Percentiles rank a stretch among this genome's conserved stretches.
Conservation (phyloP, 2,797 vertebrate genomes). For the Chloroceryle inda region DNA sequence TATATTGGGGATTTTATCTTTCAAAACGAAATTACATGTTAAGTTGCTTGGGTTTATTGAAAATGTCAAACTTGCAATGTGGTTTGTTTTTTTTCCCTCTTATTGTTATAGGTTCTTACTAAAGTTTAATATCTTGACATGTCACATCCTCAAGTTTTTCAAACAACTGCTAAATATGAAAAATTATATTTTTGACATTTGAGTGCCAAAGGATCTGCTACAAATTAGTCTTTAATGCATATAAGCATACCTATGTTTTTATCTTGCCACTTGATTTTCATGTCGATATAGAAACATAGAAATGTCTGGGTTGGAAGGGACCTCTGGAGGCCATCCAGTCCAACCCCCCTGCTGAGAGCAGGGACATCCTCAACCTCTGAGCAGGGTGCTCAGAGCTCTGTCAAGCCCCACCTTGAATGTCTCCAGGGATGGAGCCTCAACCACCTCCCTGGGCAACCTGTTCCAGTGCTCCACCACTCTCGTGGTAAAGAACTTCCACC, state of each 20-base stretch:
- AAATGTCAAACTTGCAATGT: background rate
- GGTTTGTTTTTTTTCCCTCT: fast-evolving
- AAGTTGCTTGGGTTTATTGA: background rate
- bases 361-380: too few relatives aligned
- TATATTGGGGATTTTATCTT: background rate
- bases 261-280: background rate
- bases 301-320: too few relatives aligned
- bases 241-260: background rate
- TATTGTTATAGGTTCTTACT: background rate
- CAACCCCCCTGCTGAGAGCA: too few relatives aligned
- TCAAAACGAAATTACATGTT: background rate
- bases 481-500: too few relatives aligned
- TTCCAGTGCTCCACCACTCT: too few relatives aligned
- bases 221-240: background rate
- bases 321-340: too few relatives aligned
- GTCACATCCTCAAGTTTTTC: background rate
- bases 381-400: too few relatives aligned
- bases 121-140: background rate
- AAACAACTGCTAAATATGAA: background rate
- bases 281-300: too few relatives aligned
- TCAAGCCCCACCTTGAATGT: too few relatives aligned
- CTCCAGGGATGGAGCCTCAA: too few relatives aligned
- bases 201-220: background rate
- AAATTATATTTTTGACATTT: background rate
- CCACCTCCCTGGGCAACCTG: too few relatives aligned